phyloP scores from a whole-genome alignment of 2,888 invertebrate genomes.

The Eupithecia dodoneata region DNA sequence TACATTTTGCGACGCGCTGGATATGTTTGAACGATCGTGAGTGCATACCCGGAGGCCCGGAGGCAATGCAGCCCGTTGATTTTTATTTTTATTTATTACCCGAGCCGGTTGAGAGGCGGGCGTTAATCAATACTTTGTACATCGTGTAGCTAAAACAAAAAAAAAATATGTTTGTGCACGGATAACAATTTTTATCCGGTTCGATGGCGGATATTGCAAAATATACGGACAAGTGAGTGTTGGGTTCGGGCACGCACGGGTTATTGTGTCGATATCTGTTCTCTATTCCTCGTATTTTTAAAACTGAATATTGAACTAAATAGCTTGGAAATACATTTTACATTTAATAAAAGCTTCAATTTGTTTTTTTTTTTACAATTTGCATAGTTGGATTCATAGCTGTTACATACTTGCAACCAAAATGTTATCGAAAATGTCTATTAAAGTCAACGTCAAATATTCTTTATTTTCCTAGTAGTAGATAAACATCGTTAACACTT shows the following conservation, averaged over 20 bases:
- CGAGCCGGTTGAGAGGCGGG: conserved; percentile 58
- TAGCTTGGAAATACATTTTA: not conserved
- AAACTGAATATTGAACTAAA: not conserved
- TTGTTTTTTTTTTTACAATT: too few relatives aligned
- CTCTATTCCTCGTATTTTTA: not conserved
- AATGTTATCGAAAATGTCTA: not conserved
- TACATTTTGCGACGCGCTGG: conserved; percentile 49
- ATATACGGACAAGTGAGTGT: conserved; percentile 28
- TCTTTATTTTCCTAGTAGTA: not conserved
- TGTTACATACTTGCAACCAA: not conserved
- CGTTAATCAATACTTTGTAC: conserved; percentile 72
- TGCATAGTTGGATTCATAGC: not conserved
- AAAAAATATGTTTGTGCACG: conserved; percentile 50
- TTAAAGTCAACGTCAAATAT: not conserved
- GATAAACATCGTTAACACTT: not conserved
- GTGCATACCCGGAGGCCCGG: conserved; percentile 66
- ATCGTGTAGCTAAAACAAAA: conserved; percentile 55
- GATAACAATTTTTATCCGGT: conserved; percentile 59
- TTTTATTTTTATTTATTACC: conserved; percentile 70
- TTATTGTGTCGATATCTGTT: not conserved
- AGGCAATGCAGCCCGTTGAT: conserved; percentile 64
- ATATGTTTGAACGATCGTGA: conserved; percentile 60
- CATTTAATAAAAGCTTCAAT: not conserved
- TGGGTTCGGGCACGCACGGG: not conserved
- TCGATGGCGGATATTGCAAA: conserved; percentile 50